A percentile compares a stretch with the other conserved stretches of the same genome.
Evolutionary conservation across 1,140 invertebrate genomes (phyloP).

Genomic region (Zaprionus ornatus): DNA sequence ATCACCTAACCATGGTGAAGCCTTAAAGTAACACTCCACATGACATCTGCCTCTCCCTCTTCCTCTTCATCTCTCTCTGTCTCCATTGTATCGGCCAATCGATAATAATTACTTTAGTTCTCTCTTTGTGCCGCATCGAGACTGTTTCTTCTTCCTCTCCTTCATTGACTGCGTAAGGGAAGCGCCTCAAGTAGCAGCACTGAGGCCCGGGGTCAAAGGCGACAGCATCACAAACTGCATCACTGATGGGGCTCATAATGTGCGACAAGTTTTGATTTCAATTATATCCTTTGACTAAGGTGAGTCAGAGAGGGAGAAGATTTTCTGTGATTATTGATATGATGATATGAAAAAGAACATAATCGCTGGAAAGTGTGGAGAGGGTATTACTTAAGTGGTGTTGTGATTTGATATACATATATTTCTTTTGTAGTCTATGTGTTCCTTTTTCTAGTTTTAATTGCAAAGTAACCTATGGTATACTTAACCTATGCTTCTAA

Average conservation of each 20-base stretch:
- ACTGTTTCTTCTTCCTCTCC: neutral
- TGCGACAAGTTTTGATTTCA: slow-evolving; percentile 1
- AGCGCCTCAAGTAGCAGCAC: neutral
- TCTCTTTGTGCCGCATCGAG: neutral
- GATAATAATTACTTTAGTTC: slow-evolving; percentile 6
- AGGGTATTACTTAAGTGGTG: neutral
- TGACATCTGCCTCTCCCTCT: slow-evolving; percentile 10
- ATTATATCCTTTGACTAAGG: neutral
- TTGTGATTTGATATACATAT: neutral
- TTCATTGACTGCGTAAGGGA: neutral
- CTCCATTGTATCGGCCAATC: neutral
- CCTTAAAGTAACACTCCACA: slow-evolving; percentile 47
- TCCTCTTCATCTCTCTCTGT: neutral
- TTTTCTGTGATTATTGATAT: no score
- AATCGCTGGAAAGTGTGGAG: neutral
- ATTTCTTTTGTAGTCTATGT: neutral
- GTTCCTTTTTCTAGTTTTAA: neutral
- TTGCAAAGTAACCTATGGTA: no score
- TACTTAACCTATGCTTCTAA: no score
- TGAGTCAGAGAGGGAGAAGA: neutral
- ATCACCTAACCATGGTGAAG: slow-evolving; percentile 18
- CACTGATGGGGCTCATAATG: neutral
- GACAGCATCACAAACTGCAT: slow-evolving; percentile 1
- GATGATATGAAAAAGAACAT: neutral
- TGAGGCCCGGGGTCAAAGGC: neutral